phyloP scores from a whole-genome alignment of 1,140 invertebrate species.

The Homarus americanus region DNA sequence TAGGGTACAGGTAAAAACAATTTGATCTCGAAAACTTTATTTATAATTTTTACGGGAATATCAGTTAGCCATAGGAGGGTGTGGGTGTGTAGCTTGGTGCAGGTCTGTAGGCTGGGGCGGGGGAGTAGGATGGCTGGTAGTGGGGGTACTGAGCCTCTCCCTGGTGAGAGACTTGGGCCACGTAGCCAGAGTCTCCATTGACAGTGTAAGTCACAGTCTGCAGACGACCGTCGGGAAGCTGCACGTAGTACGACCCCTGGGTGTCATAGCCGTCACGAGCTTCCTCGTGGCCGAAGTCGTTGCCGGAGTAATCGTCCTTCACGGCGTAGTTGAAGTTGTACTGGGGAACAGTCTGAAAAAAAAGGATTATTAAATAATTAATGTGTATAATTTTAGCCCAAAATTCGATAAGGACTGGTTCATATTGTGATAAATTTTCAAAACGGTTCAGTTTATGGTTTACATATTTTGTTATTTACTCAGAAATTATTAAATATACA shows the following conservation, averaged over 20 bases:
- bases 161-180: neutral
- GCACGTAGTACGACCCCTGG: neutral
- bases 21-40: no score
- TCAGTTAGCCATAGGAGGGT: no score
- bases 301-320: neutral
- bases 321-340: conserved; percentile 2
- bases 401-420: no score
- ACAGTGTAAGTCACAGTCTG: neutral
- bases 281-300: conserved; percentile 7
- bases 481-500: no score
- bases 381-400: no score
- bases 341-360: neutral
- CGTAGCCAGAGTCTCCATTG: neutral
- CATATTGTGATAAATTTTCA: neutral
- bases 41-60: no score
- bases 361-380: no score
- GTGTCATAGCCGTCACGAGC: neutral
- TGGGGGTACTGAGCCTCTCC: neutral
- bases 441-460: neutral
- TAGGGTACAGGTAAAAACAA: no score
- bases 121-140: neutral
- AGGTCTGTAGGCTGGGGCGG: neutral
- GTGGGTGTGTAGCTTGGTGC: neutral
- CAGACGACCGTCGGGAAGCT: neutral
- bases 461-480: no score